Evolutionary conservation across 1,140 invertebrate species (phyloP), one percentile per base, ranked within the genome.

Genomic region (Drosophila aff.): DNA sequence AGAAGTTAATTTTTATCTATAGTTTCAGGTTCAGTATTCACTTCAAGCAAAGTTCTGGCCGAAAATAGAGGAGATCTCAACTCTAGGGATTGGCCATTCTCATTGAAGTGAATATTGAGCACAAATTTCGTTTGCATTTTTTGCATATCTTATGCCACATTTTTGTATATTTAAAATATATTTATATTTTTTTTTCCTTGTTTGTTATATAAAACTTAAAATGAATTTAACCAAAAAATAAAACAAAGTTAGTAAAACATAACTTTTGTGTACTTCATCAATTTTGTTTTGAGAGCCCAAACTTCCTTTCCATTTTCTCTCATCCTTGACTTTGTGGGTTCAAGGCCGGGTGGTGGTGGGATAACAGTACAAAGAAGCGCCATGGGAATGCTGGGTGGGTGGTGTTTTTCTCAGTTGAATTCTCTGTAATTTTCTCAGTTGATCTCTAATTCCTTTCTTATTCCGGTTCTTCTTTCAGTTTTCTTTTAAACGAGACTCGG

Each of bases 181-280:
- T 85, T 52, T 81, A 64, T 81, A 76, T 85, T 68, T 89, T 50
- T 18, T 31, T 8, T 15, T 52, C 3, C 36, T 41, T 18, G 59
- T 18, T 52, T 77, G 53, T 55, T 55, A 55, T 40, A 76, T 78
- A 79, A 79, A 86, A 86, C 83, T 86, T 87, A 87, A 83, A 89
- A 87, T 67, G 76, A 89, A 83, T 83, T 83, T 87, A 89, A 87
- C 80, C 83, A 83, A 87, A 87, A 52, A 52, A 57, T 76, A 78
- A 76, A 58, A 76, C 67, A 73, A 47, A 62, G 60, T 65, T 74
- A 71, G 40, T 78, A n/a, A 16, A 65, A 65, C 87, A 79, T 85
- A 81, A 84, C 78, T 89, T 89, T 89, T 89, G 85, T 84, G 85
- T 90, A 89, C 63, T 83, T 82, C 63, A 86, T 87, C 61, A 63